Evolutionary conservation across 2,888 invertebrate species (phyloP), one percentile per base, ranked within the genome.

Genomic region (Aplocera efformata): DNA sequence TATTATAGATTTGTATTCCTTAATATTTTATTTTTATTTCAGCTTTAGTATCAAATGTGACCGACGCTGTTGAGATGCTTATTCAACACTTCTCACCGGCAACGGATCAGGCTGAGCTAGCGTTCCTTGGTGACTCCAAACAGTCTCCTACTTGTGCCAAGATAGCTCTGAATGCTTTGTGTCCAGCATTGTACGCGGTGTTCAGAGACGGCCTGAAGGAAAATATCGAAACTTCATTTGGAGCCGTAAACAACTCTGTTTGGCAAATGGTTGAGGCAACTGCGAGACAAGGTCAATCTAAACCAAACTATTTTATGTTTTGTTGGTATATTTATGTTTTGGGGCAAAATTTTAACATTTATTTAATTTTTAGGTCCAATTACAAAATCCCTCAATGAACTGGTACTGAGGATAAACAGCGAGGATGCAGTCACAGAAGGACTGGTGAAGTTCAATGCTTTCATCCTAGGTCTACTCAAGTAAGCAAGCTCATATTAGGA

Each of bases 201-300:
- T 91, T 97, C 62, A 92, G 94, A 58, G 96, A 97, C 70, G 97
- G 96, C 1, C 89, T 97, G 10, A 94, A 94, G 68, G 93, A 94
- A 22, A 92, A 90, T 54, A 89, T 96, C 35, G 93, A 94, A 68
- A 95, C 96, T 3, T 92, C 96, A 24, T 96, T 96, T 68, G 96
- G 96, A 26, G 93, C 94, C 9, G 94, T 96, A 34, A 91, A 93
- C 56, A 95, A 96, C 70, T 94, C 95, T 5, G 95, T 96, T 33
- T 97, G 96, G 96, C 94, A 94, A 82, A 94, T 97, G 54, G 94
- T 96, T 3, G 96, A 96, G 79, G 94, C 95, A 22, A 94, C 96
- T 6, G 94, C 96, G 7, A 94, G 96, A 73, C 94, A 94, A 88
- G 96, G 93, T 88, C 72, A 58, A 5, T 9, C 9, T 6, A 33